Evolutionary conservation across 2,888 invertebrate species (phyloP), one percentile per base, ranked within the genome.

Genomic region (Acrobasis repandana): DNA sequence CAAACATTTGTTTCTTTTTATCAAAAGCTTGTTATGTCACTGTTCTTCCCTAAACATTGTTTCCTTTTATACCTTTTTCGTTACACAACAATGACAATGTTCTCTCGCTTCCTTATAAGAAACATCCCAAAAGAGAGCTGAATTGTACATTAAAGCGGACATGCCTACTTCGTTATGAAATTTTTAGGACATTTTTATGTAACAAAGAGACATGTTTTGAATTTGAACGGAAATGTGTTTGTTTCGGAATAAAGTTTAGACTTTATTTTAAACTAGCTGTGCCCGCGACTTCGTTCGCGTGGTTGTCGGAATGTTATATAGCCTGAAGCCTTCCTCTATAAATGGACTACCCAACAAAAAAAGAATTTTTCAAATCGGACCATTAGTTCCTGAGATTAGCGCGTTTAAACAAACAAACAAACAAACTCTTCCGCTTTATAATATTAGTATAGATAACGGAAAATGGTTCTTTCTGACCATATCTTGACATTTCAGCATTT

Each of bases 51-150:
- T n/a, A 43, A 43, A n/a, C 43, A 14, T 43, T 43, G 11, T 43
- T 43, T 6, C 50, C 10, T 48, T 48, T 28, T 14, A 14, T 28
- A 50, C 50, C 50, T 50, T 50, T 50, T 50, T 38, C 20, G 20
- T 20, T 28, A 49, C 20, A n/a, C 4, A n/a, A 14, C 11, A 11
- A 43, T 43, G 18, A 50, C 50, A 28, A 14, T 11, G 28, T 50
- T 50, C 11, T 50, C 28, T 28, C 50, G 50, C 50, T 50, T 33
- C 50, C 50, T 50, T 50, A 50, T 28, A 33, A n/a, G 50, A 50
- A 28, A 28, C 1, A 28, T 50, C 28, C 20, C 14, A 28, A 28
- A 50, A 28, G 50, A 50, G 50, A 50, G 18, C 18, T 20, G 49
- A 20, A 20, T 49, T 49, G n/a, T 28, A 28, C 28, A 28, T 50